Percentiles rank a stretch among this genome's conserved stretches.
These are phyloP conservation scores for Cetoscarus ocellatus DNA, from an alignment of 2,797 vertebrate genomes.

Conservation along the genomic window DNA sequence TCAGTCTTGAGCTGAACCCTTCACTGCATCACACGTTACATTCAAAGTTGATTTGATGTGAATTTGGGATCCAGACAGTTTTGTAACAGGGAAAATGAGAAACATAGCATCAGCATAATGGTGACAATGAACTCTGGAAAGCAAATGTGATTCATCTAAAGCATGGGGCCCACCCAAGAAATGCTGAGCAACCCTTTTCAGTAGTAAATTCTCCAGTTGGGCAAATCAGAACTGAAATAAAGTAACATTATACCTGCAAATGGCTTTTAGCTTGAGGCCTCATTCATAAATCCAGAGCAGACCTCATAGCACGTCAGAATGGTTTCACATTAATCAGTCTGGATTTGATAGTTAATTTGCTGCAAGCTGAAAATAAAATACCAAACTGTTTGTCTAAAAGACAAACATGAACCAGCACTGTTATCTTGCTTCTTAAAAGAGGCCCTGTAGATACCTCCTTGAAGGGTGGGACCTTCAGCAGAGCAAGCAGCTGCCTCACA, in stretches of 20 bases:
- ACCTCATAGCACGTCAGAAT: conserved; percentile 42
- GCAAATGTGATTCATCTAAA: conserved; percentile 59
- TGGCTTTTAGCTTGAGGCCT: conserved; percentile 73
- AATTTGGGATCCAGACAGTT: conserved; percentile 53
- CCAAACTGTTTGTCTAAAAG: conserved; percentile 44
- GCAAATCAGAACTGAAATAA: conserved; percentile 76
- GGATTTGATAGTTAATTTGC: conserved; percentile 45
- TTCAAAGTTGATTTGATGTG: conserved; percentile 29
- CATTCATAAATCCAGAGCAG: conserved; percentile 66
- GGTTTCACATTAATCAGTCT: conserved; percentile 60
- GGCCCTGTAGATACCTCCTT: conserved; percentile 68
- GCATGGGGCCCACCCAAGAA: conserved; percentile 78
- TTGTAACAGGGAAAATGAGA: conserved; percentile 44
- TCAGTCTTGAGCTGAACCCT: background rate
- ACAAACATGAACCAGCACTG: conserved; percentile 51
- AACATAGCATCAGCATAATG: conserved; percentile 51
- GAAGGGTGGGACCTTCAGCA: conserved; percentile 71
- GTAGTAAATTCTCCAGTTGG: conserved; percentile 82
- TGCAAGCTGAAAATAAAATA: conserved; percentile 53
- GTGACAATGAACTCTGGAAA: conserved; percentile 35
- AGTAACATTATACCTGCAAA: conserved; percentile 80
- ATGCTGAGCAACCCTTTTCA: conserved; percentile 71
- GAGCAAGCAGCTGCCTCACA: conserved; percentile 87
- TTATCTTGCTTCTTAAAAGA: conserved; percentile 74
- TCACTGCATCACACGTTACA: conserved; percentile 21